A percentile compares a stretch with the other conserved stretches of the same genome.
phyloP scores from a whole-genome alignment of 2,888 invertebrate species.

The Cordylochernes scorpioides region DNA sequence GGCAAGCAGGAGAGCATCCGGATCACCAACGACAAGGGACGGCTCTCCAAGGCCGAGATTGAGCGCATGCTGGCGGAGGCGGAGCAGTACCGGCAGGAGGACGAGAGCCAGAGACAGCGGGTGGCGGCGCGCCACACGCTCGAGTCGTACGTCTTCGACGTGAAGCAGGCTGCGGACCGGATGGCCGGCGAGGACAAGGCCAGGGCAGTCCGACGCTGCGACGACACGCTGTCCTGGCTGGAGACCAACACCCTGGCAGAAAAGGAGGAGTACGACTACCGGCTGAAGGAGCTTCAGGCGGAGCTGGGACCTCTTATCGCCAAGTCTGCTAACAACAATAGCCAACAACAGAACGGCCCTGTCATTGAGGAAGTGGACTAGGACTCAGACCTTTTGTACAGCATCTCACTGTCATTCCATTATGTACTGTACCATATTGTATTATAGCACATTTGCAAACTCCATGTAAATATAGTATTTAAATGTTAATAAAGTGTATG shows the following conservation, averaged over 20 bases:
- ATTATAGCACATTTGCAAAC: no score
- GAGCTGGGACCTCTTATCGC: slow-evolving; percentile 52
- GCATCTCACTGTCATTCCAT: no score
- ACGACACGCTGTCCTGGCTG: slow-evolving; percentile 44
- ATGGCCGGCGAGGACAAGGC: slow-evolving; percentile 38
- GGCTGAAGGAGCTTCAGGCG: slow-evolving; percentile 41
- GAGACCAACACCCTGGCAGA: slow-evolving; percentile 48
- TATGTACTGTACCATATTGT: no score
- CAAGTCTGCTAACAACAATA: no score
- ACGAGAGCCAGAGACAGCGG: slow-evolving; percentile 37
- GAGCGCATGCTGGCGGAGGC: no score
- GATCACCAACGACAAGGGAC: no score
- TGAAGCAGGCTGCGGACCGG: slow-evolving; percentile 32
- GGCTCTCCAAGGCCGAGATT: no score
- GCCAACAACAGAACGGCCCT: no score
- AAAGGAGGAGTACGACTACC: slow-evolving; percentile 45
- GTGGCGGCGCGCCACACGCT: slow-evolving; percentile 40
- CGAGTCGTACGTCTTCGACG: slow-evolving; percentile 39
- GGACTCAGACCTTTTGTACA: no score
- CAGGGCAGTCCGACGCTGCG: slow-evolving; percentile 25
- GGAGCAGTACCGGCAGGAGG: slow-evolving; percentile 44
- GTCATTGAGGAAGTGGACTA: not conserved
- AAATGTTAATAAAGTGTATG: no score
- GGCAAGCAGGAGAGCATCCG: no score
- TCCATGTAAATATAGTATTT: no score